phyloP scores from a whole-genome alignment of 35 echinoderm and acorn worm species.

The Apostichopus californicus region DNA sequence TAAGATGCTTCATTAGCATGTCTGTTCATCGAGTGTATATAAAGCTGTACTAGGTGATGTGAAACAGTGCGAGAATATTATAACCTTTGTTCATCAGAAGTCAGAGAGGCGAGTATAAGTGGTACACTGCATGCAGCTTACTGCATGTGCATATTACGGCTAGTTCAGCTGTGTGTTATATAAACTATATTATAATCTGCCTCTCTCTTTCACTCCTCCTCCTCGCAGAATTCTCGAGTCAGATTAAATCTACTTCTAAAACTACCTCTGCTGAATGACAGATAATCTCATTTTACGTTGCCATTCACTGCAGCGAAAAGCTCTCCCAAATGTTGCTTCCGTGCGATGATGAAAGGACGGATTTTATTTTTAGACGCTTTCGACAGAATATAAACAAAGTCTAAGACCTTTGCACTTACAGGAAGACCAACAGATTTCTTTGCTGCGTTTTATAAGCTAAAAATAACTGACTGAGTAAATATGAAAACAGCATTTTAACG shows the following conservation, averaged over 20 bases:
- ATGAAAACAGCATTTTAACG: too few relatives aligned
- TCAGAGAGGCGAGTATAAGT: too few relatives aligned
- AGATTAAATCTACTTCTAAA: not conserved
- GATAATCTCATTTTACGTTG: not conserved
- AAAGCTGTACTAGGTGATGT: too few relatives aligned
- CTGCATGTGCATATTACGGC: too few relatives aligned
- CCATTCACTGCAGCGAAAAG: not conserved
- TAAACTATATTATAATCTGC: too few relatives aligned
- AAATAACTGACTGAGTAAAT: not conserved
- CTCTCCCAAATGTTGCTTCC: not conserved
- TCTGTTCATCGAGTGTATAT: too few relatives aligned
- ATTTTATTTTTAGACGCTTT: not conserved
- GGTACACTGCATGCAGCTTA: too few relatives aligned
- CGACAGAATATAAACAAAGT: not conserved
- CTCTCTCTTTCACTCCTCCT: not conserved
- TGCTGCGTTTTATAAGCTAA: not conserved
- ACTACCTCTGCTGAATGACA: not conserved
- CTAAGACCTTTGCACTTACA: not conserved
- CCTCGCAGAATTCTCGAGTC: not conserved
- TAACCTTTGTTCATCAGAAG: too few relatives aligned
- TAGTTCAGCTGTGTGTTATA: too few relatives aligned
- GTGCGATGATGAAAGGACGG: not conserved
- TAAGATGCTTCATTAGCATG: too few relatives aligned
- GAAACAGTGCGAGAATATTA: too few relatives aligned
- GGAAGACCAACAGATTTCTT: too few relatives aligned